These are phyloP conservation scores for Trialeurodes vaporariorum DNA, from an alignment of 1,140 invertebrate genomes.

Conservation along the genomic window DNA sequence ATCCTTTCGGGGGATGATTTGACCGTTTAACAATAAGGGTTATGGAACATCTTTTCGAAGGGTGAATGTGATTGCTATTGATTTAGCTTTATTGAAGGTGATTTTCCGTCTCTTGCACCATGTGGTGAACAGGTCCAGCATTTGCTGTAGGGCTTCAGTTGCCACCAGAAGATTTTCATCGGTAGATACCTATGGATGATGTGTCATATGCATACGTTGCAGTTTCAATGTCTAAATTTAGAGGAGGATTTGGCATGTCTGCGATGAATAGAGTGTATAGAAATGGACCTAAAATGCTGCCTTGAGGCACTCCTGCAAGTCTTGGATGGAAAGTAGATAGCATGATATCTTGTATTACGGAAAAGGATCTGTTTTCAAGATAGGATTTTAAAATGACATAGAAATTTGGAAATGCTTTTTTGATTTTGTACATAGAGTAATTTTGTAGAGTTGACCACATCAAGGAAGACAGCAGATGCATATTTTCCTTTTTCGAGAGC, in stretches of 20 bases:
- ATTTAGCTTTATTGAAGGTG: constrained; percentile 21
- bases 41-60: neutral
- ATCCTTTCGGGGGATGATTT: neutral
- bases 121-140: too few relatives aligned
- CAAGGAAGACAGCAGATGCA: constrained; percentile 27
- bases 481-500: constrained; percentile 16
- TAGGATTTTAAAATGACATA: constrained; percentile 10
- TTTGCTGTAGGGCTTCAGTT: too few relatives aligned
- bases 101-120: constrained; percentile 27
- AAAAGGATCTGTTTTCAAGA: constrained; percentile 6
- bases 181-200: too few relatives aligned
- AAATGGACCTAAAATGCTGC: too few relatives aligned
- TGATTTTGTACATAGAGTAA: constrained; percentile 16
- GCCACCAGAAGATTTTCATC: too few relatives aligned
- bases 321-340: too few relatives aligned
- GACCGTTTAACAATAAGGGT: neutral
- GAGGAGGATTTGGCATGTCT: too few relatives aligned
- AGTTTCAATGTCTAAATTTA: too few relatives aligned
- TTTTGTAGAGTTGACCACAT: constrained; percentile 31
- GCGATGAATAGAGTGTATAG: too few relatives aligned
- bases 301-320: too few relatives aligned
- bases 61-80: constrained; percentile 5
- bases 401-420: neutral
- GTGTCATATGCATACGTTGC: too few relatives aligned
- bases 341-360: neutral